Evolutionary conservation across 2,797 vertebrate species (phyloP).

Genomic region (Acomys russatus): DNA sequence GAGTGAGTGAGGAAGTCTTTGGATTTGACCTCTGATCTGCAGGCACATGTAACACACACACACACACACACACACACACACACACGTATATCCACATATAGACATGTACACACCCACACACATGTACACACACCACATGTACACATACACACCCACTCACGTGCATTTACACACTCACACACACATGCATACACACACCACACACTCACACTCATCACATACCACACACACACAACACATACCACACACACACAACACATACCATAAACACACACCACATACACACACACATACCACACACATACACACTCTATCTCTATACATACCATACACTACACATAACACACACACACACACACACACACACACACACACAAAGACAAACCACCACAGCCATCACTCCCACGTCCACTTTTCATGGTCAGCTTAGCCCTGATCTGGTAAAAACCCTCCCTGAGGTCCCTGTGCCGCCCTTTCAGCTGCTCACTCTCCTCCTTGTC

Average conservation of each 20-base stretch:
- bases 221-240: neutral
- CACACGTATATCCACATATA: neutral
- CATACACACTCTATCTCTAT: neutral
- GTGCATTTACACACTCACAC: too few species aligned
- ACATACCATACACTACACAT: neutral
- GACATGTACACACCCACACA: neutral
- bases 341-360: neutral
- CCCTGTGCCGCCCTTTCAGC: accelerated
- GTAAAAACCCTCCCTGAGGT: neutral
- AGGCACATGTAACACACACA: neutral
- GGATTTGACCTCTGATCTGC: neutral
- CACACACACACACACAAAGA: neutral
- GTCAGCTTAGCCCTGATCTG: neutral
- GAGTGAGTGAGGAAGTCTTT: neutral
- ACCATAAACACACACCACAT: too few species aligned
- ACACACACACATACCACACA: neutral
- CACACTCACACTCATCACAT: neutral
- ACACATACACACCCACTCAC: neutral
- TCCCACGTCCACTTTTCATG: neutral
- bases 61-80: too few species aligned
- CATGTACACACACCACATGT: neutral
- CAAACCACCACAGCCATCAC: neutral
- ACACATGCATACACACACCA: neutral
- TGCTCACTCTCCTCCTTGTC: neutral
- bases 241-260: neutral